phyloP scores from a whole-genome alignment of 2,113 vertebrate genomes.

The Buteo buteo region DNA sequence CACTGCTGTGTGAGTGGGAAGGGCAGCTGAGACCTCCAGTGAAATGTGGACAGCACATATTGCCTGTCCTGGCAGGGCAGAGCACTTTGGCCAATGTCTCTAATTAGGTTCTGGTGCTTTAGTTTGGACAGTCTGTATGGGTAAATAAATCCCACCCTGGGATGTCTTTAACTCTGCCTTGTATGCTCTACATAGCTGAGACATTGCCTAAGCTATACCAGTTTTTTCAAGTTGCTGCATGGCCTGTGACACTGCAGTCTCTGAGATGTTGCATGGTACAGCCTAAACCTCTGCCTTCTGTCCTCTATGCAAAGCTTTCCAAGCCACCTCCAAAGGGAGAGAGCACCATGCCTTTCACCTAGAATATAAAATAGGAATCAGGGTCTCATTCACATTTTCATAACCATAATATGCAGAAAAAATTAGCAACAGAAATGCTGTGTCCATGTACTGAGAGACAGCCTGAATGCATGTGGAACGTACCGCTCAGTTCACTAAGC shows the following conservation, averaged over 20 bases:
- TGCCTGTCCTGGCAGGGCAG: not conserved
- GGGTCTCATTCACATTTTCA: not conserved
- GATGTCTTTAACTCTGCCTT: not conserved
- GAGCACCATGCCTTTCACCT: not conserved
- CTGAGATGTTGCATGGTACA: not conserved
- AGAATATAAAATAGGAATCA: not conserved
- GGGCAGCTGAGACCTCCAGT: not conserved
- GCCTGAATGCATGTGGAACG: rapidly evolving
- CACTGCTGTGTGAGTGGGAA: not conserved
- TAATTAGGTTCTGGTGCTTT: not conserved
- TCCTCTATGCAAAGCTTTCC: not conserved
- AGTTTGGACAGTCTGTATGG: not conserved
- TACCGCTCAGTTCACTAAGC: not conserved
- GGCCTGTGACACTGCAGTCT: not conserved
- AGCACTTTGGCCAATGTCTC: not conserved
- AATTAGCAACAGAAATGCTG: not conserved
- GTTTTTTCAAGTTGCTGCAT: not conserved
- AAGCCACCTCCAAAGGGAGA: not conserved
- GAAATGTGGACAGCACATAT: not conserved
- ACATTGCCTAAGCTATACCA: not conserved
- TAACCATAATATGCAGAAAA: not conserved
- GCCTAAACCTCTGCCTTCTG: not conserved
- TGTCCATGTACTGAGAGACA: not conserved
- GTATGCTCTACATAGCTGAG: not conserved
- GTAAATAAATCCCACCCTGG: not conserved